A percentile compares a stretch with the other conserved stretches of the same genome.
phyloP scores from a whole-genome alignment of 2,113 vertebrate genomes.

The Aythya baeri region DNA sequence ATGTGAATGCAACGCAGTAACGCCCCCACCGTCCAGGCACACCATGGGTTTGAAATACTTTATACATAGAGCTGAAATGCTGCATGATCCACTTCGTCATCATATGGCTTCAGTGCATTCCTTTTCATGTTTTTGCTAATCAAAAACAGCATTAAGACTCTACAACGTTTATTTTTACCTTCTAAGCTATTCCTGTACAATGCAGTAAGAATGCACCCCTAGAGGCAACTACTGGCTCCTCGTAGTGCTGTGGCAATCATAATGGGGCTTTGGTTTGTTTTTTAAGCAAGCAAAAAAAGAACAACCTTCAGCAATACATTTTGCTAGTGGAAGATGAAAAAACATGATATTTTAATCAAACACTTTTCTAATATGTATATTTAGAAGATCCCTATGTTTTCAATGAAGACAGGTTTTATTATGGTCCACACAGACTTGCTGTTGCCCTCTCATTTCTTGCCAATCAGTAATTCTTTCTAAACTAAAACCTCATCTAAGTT shows the following conservation, averaged over 20 bases:
- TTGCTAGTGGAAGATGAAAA: background rate
- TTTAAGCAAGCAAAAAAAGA: slow-evolving; percentile 13
- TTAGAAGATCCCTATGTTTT: slow-evolving; percentile 8
- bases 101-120: slow-evolving; percentile 68
- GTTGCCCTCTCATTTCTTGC: slow-evolving; percentile 5
- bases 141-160: slow-evolving; percentile 38
- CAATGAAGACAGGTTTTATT: background rate
- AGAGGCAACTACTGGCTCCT: slow-evolving; percentile 9
- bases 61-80: slow-evolving; percentile 25
- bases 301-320: slow-evolving; percentile 28
- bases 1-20: slow-evolving; percentile 37
- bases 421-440: background rate
- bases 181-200: slow-evolving; percentile 23
- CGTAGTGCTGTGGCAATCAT: background rate
- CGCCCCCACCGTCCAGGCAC: background rate
- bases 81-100: slow-evolving; percentile 57
- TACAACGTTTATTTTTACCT: slow-evolving; percentile 57
- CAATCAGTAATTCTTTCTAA: background rate
- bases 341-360: background rate
- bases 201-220: background rate
- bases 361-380: background rate
- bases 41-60: slow-evolving; percentile 17
- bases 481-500: background rate
- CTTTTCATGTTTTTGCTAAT: slow-evolving; percentile 51
- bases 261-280: background rate